A percentile compares a stretch with the other conserved stretches of the same genome.
These are phyloP conservation scores for Nasonia giraulti DNA, from an alignment of 1,140 invertebrate species.

Conservation along the genomic window DNA sequence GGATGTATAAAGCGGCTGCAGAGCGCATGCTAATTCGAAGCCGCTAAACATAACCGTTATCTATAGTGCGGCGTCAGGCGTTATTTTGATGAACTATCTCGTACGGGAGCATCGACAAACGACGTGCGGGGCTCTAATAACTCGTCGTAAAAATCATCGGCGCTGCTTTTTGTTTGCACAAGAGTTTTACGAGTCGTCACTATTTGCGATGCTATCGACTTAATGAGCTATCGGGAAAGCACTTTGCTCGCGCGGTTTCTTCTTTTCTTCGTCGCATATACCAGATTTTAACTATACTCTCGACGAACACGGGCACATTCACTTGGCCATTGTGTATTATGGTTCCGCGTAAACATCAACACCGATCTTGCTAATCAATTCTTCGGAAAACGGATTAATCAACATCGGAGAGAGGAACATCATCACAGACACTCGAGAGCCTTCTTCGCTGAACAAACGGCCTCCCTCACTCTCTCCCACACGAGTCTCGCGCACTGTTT, in stretches of 20 bases:
- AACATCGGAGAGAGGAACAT: not conserved
- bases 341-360: not conserved
- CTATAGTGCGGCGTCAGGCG: too few species aligned
- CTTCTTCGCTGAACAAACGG: not conserved
- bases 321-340: not conserved
- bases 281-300: too few species aligned
- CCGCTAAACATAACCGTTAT: not conserved
- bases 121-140: conserved; percentile 12
- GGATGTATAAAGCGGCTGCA: not conserved
- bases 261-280: not conserved
- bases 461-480: not conserved
- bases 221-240: conserved; percentile 18
- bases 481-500: not conserved
- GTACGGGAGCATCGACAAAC: not conserved
- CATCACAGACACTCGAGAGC: not conserved
- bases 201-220: not conserved
- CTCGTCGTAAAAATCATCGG: not conserved
- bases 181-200: not conserved
- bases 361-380: not conserved
- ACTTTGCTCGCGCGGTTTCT: not conserved
- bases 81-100: not conserved
- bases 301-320: not conserved
- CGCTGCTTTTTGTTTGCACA: not conserved
- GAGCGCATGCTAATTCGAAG: not conserved
- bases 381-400: too few species aligned